phyloP scores from a whole-genome alignment of 2,113 vertebrate genomes.

The Hypanus sabinus region DNA sequence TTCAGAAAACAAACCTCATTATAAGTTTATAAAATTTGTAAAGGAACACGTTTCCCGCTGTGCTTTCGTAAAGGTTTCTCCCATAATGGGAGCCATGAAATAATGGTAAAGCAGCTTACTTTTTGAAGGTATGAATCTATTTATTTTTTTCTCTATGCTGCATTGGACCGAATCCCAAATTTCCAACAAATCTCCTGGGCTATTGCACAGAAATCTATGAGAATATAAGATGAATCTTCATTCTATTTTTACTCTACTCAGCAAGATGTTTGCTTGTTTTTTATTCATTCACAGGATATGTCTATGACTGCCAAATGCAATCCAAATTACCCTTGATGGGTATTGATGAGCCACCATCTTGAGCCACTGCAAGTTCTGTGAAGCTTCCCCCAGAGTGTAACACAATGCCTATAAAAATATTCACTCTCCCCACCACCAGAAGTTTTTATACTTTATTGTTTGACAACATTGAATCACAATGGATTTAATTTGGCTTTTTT shows the following conservation, averaged over 20 bases:
- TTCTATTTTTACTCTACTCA: background rate
- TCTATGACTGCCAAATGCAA: no score
- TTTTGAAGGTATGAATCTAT: background rate
- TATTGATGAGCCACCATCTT: no score
- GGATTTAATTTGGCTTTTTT: no score
- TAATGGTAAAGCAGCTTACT: background rate
- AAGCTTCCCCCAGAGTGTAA: no score
- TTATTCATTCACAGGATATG: no score
- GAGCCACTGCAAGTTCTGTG: no score
- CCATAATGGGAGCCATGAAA: background rate
- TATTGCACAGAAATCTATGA: background rate
- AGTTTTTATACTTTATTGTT: no score
- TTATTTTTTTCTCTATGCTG: background rate
- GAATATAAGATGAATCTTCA: background rate
- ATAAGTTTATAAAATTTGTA: background rate
- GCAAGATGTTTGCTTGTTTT: background rate
- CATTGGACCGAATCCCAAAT: background rate
- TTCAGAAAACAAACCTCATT: constrained; percentile 19
- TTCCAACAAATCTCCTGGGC: background rate
- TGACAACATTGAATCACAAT: no score
- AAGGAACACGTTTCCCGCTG: background rate
- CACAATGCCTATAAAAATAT: no score
- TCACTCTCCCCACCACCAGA: no score
- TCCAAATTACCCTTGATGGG: no score
- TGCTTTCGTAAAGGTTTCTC: constrained; percentile 4